These are phyloP conservation scores for Plestiodon gilberti DNA, from an alignment of 2,113 vertebrate genomes.

Conservation along the genomic window DNA sequence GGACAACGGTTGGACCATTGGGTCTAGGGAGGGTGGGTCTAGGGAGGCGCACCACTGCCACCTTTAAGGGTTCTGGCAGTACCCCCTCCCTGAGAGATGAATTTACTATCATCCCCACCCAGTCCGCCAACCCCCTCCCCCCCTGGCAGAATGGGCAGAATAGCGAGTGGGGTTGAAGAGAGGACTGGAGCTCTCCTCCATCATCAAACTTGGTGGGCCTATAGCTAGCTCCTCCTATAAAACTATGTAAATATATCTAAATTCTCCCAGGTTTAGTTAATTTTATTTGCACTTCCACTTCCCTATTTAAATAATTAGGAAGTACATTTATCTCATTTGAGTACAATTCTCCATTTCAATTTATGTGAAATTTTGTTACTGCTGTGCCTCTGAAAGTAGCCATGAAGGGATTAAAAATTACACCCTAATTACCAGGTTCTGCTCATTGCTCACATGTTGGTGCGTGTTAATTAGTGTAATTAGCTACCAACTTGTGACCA, in stretches of 20 bases:
- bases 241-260: not conserved
- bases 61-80: too few relatives aligned
- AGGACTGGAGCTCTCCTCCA: not conserved
- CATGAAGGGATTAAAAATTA: constrained; percentile 58
- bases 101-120: too few relatives aligned
- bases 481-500: constrained; percentile 58
- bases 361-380: constrained; percentile 61
- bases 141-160: too few relatives aligned
- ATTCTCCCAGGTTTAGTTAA: not conserved
- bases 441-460: constrained; percentile 56
- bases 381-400: constrained; percentile 64
- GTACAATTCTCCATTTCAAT: constrained; percentile 45
- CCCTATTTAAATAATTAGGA: constrained; percentile 51
- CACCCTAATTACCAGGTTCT: constrained; percentile 58
- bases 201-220: not conserved
- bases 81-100: too few relatives aligned
- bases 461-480: constrained; percentile 62
- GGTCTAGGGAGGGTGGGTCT: too few relatives aligned
- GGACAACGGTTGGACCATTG: too few relatives aligned
- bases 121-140: too few relatives aligned
- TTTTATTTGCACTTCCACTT: constrained; percentile 37
- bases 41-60: too few relatives aligned
- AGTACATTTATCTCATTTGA: constrained; percentile 58
- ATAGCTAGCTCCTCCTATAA: not conserved
- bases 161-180: not conserved